phyloP scores from a whole-genome alignment of 2,888 invertebrate genomes.

The Nyleta sp. region DNA sequence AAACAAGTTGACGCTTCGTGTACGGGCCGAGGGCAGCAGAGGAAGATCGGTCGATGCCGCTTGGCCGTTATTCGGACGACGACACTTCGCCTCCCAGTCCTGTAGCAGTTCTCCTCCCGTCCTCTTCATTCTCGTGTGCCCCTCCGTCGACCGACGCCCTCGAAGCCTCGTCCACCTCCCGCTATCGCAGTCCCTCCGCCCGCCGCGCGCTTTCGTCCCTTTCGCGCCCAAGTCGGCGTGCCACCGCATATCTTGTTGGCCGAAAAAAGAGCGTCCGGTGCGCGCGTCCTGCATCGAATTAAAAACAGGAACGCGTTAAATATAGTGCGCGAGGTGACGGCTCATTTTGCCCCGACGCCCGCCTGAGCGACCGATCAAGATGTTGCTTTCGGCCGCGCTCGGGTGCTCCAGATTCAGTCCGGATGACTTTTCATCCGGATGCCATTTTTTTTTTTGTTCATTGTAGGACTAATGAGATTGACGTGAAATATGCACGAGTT shows the following conservation, averaged over 20 bases:
- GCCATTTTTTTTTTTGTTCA: too few relatives aligned
- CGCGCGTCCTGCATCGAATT: slow-evolving; percentile 49
- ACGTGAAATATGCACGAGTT: too few relatives aligned
- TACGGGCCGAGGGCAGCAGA: slow-evolving; percentile 76
- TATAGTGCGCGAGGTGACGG: slow-evolving; percentile 39
- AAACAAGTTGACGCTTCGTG: slow-evolving; percentile 81
- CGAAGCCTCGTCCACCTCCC: slow-evolving; percentile 66
- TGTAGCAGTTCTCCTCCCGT: slow-evolving; percentile 69
- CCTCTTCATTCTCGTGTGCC: slow-evolving; percentile 63
- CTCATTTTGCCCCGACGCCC: slow-evolving; percentile 45
- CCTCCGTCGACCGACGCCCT: slow-evolving; percentile 67
- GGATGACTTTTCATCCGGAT: too few relatives aligned
- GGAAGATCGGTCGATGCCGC: slow-evolving; percentile 82
- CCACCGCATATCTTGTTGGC: slow-evolving; percentile 71
- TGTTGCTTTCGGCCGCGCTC: too few relatives aligned
- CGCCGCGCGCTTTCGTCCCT: slow-evolving; percentile 68
- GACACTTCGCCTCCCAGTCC: slow-evolving; percentile 82
- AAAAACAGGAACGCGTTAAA: slow-evolving; percentile 55
- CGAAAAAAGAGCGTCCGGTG: too few relatives aligned
- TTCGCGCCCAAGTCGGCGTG: slow-evolving; percentile 72
- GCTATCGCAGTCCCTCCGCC: slow-evolving; percentile 55
- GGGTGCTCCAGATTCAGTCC: too few relatives aligned
- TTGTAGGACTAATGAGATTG: too few relatives aligned
- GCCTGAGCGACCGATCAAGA: too few relatives aligned
- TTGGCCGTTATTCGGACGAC: slow-evolving; percentile 83